These are phyloP conservation scores for Sminthopsis crassicaudata DNA, from an alignment of 2,113 vertebrate species.

Conservation along the genomic window DNA sequence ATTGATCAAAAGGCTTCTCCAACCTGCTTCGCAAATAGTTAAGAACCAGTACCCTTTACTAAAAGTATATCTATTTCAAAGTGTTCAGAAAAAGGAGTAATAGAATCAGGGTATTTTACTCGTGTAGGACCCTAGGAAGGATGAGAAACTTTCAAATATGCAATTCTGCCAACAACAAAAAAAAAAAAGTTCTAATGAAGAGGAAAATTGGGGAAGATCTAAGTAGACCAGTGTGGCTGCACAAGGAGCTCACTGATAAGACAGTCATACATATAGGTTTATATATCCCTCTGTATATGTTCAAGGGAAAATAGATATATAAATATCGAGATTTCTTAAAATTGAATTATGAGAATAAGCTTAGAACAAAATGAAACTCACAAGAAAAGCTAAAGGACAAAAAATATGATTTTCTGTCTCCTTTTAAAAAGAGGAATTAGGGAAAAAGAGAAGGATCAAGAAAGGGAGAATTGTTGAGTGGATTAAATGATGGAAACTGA, in stretches of 20 bases:
- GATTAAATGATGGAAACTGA: neutral
- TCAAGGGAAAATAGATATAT: neutral
- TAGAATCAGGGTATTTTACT: neutral
- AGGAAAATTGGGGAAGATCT: neutral
- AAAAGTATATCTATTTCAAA: neutral
- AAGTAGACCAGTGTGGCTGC: neutral
- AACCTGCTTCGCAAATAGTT: neutral
- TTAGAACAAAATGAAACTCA: neutral
- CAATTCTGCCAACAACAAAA: neutral
- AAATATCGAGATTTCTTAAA: neutral
- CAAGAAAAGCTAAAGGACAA: neutral
- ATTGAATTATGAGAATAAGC: neutral
- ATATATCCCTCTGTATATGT: neutral
- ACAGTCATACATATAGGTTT: neutral
- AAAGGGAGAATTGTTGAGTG: neutral
- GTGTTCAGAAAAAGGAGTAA: neutral
- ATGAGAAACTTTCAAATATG: neutral
- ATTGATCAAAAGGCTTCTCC: neutral
- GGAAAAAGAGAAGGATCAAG: neutral
- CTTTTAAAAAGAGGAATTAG: neutral
- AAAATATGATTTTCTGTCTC: neutral
- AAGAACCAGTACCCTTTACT: neutral
- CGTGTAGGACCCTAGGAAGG: neutral
- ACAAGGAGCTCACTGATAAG: neutral
- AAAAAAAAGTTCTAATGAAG: neutral